Evolutionary conservation across 2,888 invertebrate genomes (phyloP), one percentile per base, ranked within the genome.

Genomic region (Arge pagana): DNA sequence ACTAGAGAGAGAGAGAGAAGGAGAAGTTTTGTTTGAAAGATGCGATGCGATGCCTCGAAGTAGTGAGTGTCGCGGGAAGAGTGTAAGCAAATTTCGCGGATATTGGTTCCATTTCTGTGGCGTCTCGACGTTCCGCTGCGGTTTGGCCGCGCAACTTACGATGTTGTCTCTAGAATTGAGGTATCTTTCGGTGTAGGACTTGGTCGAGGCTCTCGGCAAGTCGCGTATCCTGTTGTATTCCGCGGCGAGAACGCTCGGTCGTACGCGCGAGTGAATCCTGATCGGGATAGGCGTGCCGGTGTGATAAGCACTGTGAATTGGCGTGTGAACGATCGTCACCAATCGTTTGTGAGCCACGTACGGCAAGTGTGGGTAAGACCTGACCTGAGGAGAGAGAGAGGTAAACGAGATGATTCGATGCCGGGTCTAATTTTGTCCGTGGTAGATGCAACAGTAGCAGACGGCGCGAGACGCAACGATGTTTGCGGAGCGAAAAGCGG

Each of bases 81-180:
- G n/a, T n/a, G n/a, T n/a, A n/a, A n/a, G n/a, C n/a, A n/a, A n/a
- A n/a, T n/a, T n/a, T n/a, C n/a, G n/a, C n/a, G n/a, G n/a, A n/a
- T n/a, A n/a, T n/a, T n/a, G n/a, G n/a, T n/a, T n/a, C n/a, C n/a
- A n/a, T n/a, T n/a, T n/a, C n/a, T n/a, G n/a, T n/a, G n/a, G n/a
- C n/a, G n/a, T n/a, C n/a, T n/a, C n/a, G n/a, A n/a, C n/a, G n/a
- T n/a, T n/a, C n/a, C n/a, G n/a, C n/a, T n/a, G n/a, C n/a, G n/a
- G n/a, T n/a, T n/a, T n/a, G n/a, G n/a, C n/a, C n/a, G n/a, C n/a
- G 23, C 49, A 54, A 76, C 75, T 76, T 74, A 76, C 74, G 61
- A 68, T 70, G 77, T 82, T 81, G 80, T 90, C 90, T 84, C 85
- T 86, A 63, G 90, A 88, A 79, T 88, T 87, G 78, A 88, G 87